Evolutionary conservation across 2,888 invertebrate species (phyloP), one percentile per base, ranked within the genome.

Genomic region (Euplexia lucipara): DNA sequence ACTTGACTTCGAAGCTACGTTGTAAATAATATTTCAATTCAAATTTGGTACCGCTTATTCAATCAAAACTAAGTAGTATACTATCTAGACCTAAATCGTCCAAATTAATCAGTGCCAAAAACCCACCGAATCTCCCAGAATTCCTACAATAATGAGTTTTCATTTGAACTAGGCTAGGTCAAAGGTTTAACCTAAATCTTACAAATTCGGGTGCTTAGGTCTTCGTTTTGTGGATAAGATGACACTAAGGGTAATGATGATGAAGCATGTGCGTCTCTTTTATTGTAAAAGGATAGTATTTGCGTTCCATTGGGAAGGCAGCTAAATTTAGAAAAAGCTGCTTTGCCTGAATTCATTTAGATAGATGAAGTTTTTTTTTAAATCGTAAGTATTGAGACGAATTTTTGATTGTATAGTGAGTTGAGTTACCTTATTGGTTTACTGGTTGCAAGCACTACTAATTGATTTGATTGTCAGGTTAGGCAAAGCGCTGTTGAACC

Each of bases 201-300:
- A 56, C 63, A 78, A 78, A 81, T 78, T 54, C 64, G 53, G 82
- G 75, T 61, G 10, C 56, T 53, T 16, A 57, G 47, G 58, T 51
- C 65, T 41, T 78, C 75, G 66, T 49, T 81, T 74, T 5, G n/a
- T 53, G 53, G 59, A 51, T 72, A 72, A 77, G 44, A 81, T 60
- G 66, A 53, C 73, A 32, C 42, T 64, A 20, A 41, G 44, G 41
- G 45, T 70, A 70, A 78, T 57, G 75, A 74, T 70, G 75, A 78
- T 74, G 41, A 37, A 74, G 59, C 63, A 42, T 53, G 48, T 62
- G 45, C 8, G 53, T 20, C 39, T 44, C 18, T 72, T 71, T 18
- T n/a, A 49, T 60, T 22, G 34, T 34, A 32, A 61, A 53, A 37
- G 49, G 12, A 56, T 4, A n/a, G 30, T 81, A 61, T 81, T 78